Evolutionary conservation across 2,888 invertebrate genomes (phyloP), one percentile per base, ranked within the genome.

Genomic region (Drosophila yooni): DNA sequence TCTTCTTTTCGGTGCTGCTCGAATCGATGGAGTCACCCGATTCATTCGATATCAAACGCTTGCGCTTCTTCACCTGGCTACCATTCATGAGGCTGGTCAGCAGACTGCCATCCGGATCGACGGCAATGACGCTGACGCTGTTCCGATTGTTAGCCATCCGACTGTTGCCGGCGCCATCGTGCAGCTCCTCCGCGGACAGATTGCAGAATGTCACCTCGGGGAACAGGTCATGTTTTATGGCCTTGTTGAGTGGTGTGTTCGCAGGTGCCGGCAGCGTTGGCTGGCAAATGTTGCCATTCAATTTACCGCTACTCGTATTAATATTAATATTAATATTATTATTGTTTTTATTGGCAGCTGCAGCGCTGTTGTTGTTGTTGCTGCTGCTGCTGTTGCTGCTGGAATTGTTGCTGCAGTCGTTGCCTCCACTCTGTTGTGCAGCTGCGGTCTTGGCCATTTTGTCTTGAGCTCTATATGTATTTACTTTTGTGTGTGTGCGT

Each of bases 151-250:
- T 79, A 3, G 81, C 67, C 59, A 78, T 54, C 4, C 85, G 87
- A 61, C 82, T 88, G 40, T 76, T 75, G 1, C 72, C 70, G 25
- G 77, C 76, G 34, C 71, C 78, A 51, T 86, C 76, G 52, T 79
- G 48, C 38, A 89, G 79, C 65, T 91, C 89, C 63, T 91, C 86
- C 63, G 88, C 91, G 13, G 92, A 91, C 38, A 93, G 79, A 82
- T 93, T 91, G 64, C 92, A 92, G 75, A 93, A 93, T 18, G 90
- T 93, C 21, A 93, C 93, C 85, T 93, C 93, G 36, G 92, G 93
- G 58, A 93, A 91, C 18, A 92, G 87, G 40, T 92, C 92, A 33
- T 93, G 92, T 64, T 91, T 92, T 64, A 91, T 85, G 63, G 90
- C 81, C 78, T 90, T 92, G 60, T 90, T 87, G 2, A 89, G 73